Conservation (phyloP, 2,888 invertebrate species). For the Diploptera punctata region DNA sequence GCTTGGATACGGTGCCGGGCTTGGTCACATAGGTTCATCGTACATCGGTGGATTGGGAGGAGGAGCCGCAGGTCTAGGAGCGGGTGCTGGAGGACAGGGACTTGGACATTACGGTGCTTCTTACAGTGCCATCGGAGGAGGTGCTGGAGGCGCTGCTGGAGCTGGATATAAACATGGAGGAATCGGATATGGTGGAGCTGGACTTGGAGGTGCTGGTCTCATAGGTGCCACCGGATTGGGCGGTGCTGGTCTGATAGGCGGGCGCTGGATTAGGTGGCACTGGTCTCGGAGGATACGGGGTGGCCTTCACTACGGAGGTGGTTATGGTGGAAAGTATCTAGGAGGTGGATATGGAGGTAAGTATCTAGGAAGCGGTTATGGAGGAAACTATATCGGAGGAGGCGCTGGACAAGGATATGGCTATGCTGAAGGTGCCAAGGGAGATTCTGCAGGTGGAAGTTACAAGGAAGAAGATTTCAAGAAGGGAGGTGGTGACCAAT, state of each 20-base stretch:
- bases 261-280: too few species aligned
- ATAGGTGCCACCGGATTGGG: too few species aligned
- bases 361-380: too few species aligned
- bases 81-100: too few species aligned
- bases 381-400: conserved; percentile 26
- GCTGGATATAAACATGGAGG: too few species aligned
- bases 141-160: not conserved
- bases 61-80: too few species aligned
- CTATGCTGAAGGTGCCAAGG: not conserved
- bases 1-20: not conserved
- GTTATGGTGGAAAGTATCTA: conserved; percentile 26
- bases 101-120: not conserved
- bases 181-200: not conserved
- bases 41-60: not conserved
- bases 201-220: not conserved
- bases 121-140: not conserved
- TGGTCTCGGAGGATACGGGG: too few species aligned
- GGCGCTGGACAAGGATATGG: conserved; percentile 6
- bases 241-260: too few species aligned
- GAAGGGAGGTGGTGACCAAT: conserved; percentile 71
- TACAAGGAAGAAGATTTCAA: conserved; percentile 53
- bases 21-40: not conserved
- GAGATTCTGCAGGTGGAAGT: conserved; percentile 44
- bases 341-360: conserved; percentile 19
- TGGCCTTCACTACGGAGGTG: too few species aligned